Base-by-base conservation (phyloP, 2,888 invertebrate species). In the Portevinia maculata region DNA sequence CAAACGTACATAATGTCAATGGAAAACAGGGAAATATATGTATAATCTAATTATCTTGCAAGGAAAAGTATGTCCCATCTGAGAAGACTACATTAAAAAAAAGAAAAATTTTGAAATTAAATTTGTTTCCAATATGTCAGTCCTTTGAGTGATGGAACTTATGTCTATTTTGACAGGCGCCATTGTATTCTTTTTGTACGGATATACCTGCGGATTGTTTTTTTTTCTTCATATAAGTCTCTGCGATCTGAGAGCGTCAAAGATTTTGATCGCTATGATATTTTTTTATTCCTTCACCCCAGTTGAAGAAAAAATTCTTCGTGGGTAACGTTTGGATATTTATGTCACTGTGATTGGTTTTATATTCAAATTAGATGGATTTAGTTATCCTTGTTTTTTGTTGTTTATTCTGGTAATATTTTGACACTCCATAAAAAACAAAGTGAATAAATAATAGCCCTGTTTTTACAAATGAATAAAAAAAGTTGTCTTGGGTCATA, bases 331-430 rank as follows among this genome's bases (percentile, higher is more conserved):
- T n/a, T 3, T 53, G 44, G 8, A 28, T 44, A 9, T 19, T 41
- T 32, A 28, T 71, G 71, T 53, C 44, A 71, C 62, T 62, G 60
- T 62, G 73, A 73, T 73, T 53, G 73, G 53, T 73, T 73, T 73
- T 55, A 48, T 73, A 73, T 73, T 73, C 55, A 73, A 73, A 73
- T 73, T 55, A 64, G 44, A 19, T 64, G 37, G 55, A 64, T 39
- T 28, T 37, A 55, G 19, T 46, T 48, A 53, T 55, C 30, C 39
- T 13, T 57, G 17, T 6, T 48, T 24, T 57, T 57, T 73, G 32
- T n/a, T n/a, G n/a, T n/a, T n/a, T n/a, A n/a, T 50, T 55, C 19
- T 52, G 17, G 37, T 62, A 28, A 28, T 73, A 30, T 73, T 73
- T 64, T 73, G 73, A 73, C 73, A 57, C 62, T 64, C 24, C 19